Base-by-base conservation (phyloP, 1,140 invertebrate genomes). In the Papilio polyxenes region DNA sequence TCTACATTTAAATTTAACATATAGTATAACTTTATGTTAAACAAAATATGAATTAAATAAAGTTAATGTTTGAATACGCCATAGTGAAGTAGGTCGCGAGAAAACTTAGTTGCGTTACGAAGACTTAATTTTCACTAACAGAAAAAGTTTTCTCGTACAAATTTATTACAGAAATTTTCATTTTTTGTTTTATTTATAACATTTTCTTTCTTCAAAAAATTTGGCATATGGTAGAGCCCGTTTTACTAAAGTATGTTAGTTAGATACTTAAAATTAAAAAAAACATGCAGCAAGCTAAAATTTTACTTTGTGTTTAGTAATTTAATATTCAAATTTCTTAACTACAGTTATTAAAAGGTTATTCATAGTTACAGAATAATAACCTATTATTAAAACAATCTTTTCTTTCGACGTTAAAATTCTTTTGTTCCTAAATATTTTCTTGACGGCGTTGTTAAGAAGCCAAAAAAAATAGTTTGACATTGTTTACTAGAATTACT, bases 291-390 rank as follows among this genome's bases (percentile, higher is more conserved):
- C 23, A 31, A 65, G 20, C 10, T 17, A 10, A 56, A 56, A 56
- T 17, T 56, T 1, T 56, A 44, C 40, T 44, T 44, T 9, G 11
- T 62, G 4, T 44, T 44, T 10, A 72, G 11, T 17, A 17, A 72
- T 37, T 72, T 72, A 72, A 40, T 72, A 72, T 72, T 72, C 65
- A 17, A 72, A 65, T 65, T 65, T 23, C 62, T 65, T 15, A 72
- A 72, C 31, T 15, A 72, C 65, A 37, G 31, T 72, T 72, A 72
- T 72, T 72, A 37, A 13, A 72, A 40, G 13, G 62, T 65, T 65
- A 65, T 65, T 65, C 10, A 65, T 31, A 65, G 65, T 37, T 23
- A 72, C 65, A 72, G 37, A 72, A 72, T 72, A 62, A 62, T 20
- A 72, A 72, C 65, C 65, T 72, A 40, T 37, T 37, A 72, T 72